Percentiles rank a stretch among this genome's conserved stretches.
Conservation (phyloP, 2,888 invertebrate species). For the Acrocyrtus sp. region DNA sequence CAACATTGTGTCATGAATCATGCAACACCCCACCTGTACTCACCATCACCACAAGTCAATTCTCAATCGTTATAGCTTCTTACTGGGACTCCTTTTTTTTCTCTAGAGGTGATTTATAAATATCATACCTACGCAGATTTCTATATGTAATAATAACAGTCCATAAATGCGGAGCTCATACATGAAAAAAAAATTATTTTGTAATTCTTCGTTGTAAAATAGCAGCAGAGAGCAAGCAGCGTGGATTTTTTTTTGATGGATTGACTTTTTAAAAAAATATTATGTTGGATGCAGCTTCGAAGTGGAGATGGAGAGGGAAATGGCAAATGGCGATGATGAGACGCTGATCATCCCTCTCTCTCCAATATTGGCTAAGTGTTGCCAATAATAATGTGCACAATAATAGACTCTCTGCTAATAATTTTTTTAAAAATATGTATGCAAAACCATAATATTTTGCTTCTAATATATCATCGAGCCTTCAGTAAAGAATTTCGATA, state of each 20-base stretch:
- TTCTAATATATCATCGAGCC: background rate
- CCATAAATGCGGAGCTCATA: too few species aligned
- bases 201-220: background rate
- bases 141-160: too few species aligned
- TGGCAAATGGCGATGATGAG: background rate
- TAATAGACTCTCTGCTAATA: too few species aligned
- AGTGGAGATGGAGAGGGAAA: background rate
- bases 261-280: too few species aligned
- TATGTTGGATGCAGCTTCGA: background rate
- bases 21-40: constrained; percentile 37
- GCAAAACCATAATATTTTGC: background rate
- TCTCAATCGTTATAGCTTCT: background rate
- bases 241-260: too few species aligned
- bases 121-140: background rate
- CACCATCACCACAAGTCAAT: constrained; percentile 10
- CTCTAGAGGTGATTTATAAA: constrained; percentile 46
- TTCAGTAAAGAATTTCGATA: too few species aligned
- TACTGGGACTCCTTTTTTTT: constrained; percentile 4
- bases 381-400: too few species aligned
- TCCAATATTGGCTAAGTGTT: too few species aligned
- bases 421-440: background rate
- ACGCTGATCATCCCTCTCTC: background rate
- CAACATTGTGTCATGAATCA: constrained; percentile 33
- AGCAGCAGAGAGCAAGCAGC: too few species aligned
- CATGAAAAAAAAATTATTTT: background rate